A percentile compares a stretch with the other conserved stretches of the same genome.
These are phyloP conservation scores for Echinarachnius parma DNA, from an alignment of 53 echinoderm and acorn worm species.

Conservation along the genomic window DNA sequence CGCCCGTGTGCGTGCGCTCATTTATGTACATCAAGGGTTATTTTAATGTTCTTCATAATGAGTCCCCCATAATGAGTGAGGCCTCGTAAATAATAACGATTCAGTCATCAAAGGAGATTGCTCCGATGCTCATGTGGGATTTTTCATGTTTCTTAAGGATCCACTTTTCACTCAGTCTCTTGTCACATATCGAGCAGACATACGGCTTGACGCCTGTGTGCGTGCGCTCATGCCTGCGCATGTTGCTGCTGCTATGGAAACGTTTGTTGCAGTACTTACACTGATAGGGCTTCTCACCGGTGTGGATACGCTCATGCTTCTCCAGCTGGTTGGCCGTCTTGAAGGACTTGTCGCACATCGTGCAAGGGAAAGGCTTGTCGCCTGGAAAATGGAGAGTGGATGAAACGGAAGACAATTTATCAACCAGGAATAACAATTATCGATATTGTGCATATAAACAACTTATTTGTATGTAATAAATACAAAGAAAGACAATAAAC, in stretches of 20 bases:
- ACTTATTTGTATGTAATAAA: too few species aligned
- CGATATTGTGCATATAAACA: not conserved
- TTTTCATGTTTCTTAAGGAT: slow-evolving; percentile 34
- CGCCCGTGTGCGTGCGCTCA: slow-evolving; percentile 38
- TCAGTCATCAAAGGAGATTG: slow-evolving; percentile 46
- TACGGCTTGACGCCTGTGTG: slow-evolving; percentile 44
- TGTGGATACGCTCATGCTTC: slow-evolving; percentile 54
- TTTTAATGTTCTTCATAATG: too few species aligned
- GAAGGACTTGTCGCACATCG: slow-evolving; percentile 47
- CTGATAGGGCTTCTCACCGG: slow-evolving; percentile 48
- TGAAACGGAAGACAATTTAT: not conserved
- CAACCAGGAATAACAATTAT: not conserved
- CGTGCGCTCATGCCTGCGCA: slow-evolving; percentile 35
- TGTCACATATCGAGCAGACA: slow-evolving; percentile 26
- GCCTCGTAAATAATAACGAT: too few species aligned
- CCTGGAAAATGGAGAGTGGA: slow-evolving; percentile 6
- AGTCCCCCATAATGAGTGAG: too few species aligned
- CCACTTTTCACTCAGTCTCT: slow-evolving; percentile 43
- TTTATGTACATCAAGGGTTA: too few species aligned
- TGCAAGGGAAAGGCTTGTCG: slow-evolving; percentile 45
- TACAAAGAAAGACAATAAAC: too few species aligned
- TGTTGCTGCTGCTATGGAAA: slow-evolving; percentile 48
- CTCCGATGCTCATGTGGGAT: slow-evolving; percentile 23
- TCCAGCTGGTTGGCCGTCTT: slow-evolving; percentile 42
- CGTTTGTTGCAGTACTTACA: slow-evolving; percentile 52